Conservation (phyloP, 2,797 vertebrate genomes). For the Spheniscus humboldti region DNA sequence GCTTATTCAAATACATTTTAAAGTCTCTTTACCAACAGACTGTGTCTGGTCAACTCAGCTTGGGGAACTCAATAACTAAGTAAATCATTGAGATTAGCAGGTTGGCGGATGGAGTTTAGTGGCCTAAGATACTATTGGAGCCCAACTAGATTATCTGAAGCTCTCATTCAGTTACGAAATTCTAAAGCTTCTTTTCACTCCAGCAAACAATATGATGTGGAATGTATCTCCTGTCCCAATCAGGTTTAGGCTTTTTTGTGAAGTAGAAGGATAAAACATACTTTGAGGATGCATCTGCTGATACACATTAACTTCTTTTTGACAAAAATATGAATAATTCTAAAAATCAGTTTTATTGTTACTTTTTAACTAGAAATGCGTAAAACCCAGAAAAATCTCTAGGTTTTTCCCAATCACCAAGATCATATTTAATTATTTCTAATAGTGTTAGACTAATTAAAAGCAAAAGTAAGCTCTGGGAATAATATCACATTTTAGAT, state of each 20-base stretch:
- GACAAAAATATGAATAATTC: background rate
- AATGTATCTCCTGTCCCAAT: background rate
- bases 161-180: background rate
- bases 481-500: background rate
- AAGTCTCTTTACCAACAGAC: background rate
- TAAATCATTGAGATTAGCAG: background rate
- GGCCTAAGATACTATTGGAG: background rate
- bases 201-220: background rate
- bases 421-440: background rate
- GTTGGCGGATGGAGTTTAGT: background rate
- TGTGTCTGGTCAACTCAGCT: background rate
- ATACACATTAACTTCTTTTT: background rate
- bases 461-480: slow-evolving; percentile 2
- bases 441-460: background rate
- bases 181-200: background rate
- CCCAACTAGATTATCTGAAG: background rate
- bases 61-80: background rate
- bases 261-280: background rate
- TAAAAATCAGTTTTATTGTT: background rate
- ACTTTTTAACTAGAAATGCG: background rate
- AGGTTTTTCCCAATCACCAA: background rate
- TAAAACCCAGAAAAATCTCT: background rate
- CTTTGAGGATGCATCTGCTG: background rate
- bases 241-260: background rate
- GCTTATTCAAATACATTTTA: background rate